These are phyloP conservation scores for Sterrhoptilus dennistouni DNA, from an alignment of 2,113 vertebrate genomes.

Conservation along the genomic window DNA sequence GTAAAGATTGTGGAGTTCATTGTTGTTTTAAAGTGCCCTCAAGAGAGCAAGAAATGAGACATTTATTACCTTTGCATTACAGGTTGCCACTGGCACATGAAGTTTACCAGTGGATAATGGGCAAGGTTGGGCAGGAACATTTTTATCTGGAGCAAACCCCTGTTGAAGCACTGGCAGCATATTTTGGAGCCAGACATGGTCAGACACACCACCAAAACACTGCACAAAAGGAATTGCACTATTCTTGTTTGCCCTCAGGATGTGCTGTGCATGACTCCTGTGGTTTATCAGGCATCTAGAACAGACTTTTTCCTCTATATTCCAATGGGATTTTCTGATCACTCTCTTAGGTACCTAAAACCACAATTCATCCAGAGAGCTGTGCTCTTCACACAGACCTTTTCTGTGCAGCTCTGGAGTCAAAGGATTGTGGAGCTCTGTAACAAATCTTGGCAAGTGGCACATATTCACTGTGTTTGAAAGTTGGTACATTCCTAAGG, in stretches of 20 bases:
- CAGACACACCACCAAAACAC: neutral
- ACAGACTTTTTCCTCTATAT: neutral
- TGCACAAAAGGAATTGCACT: neutral
- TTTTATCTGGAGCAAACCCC: neutral
- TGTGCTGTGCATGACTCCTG: neutral
- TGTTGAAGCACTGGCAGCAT: neutral
- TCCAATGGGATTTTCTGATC: neutral
- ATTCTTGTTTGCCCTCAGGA: neutral
- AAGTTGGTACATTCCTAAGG: neutral
- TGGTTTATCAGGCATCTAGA: neutral
- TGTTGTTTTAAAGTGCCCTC: neutral
- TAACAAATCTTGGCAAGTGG: neutral
- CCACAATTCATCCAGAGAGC: neutral
- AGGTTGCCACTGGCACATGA: neutral
- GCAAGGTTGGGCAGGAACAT: neutral
- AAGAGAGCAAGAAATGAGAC: neutral
- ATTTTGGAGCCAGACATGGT: neutral
- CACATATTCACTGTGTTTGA: neutral
- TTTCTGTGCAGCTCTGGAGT: neutral
- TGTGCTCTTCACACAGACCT: neutral
- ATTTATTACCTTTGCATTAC: neutral
- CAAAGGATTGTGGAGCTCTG: neutral
- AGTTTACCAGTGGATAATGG: neutral
- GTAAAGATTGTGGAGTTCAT: neutral
- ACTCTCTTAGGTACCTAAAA: neutral